Base-by-base conservation (phyloP, 37 sponge, comb jelly and placozoan genomes). In the Dysidea cf. avara region DNA sequence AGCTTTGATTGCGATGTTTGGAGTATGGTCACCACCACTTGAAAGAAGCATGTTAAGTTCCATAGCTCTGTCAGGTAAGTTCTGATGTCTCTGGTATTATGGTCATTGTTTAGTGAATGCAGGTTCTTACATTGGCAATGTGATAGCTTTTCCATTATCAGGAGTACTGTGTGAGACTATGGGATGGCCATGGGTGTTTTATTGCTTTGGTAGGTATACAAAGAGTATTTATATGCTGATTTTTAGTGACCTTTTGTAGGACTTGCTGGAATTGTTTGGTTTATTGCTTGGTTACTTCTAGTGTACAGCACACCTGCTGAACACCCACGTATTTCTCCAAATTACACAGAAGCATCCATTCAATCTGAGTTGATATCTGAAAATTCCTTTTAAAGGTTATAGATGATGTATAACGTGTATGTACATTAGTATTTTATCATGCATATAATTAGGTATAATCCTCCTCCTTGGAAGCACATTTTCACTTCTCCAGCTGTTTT, bases 161-260 rank as follows among this genome's bases (percentile, higher is more conserved):
- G 97, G 93, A 9, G 16, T 81, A 20, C 78, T 96, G 20, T 83
- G 90, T 68, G 50, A 83, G 66, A 86, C 53, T 29, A 83, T 87
- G 26, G 88, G 85, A 9, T 97, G 97, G 97, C 86, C 87, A 4
- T 94, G 89, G 11, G 97, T 97, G 9, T 97, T 97, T 82, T 90
- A 90, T 66, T 64, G 81, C 12, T 97, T 90, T 79, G 97, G 97
- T 86, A 84, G 76, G 74, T 37, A 20, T 43, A n/a, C n/a, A n/a
- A n/a, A n/a, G n/a, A n/a, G n/a, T n/a, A n/a, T n/a, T n/a, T n/a
- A n/a, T n/a, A n/a, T n/a, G n/a, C n/a, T n/a, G n/a, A n/a, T n/a
- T n/a, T n/a, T n/a, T n/a, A n/a, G n/a, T n/a, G n/a, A n/a, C n/a
- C n/a, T 29, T n/a, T 34, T 35, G 31, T 66, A 96, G 96, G 96